phyloP scores from a whole-genome alignment of 2,113 vertebrate species.

The Pollachius pollachius region DNA sequence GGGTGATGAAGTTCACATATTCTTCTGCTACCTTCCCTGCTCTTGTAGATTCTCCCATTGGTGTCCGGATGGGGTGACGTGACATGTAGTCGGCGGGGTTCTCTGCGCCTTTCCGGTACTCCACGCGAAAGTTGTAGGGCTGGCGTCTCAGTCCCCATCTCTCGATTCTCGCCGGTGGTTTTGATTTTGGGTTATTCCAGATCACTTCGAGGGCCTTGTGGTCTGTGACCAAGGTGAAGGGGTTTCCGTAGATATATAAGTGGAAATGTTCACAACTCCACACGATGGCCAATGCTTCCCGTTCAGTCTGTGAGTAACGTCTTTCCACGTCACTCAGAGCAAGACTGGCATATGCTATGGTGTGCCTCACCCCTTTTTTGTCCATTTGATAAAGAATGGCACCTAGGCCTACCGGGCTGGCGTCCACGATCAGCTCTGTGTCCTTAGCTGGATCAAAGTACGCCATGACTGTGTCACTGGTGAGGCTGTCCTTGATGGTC shows the following conservation, averaged over 20 bases:
- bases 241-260: too few relatives aligned
- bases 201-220: too few relatives aligned
- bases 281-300: slow-evolving; percentile 23
- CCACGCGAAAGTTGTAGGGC: slow-evolving; percentile 25
- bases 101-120: slow-evolving; percentile 29
- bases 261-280: slow-evolving; percentile 27
- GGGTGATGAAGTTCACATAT: slow-evolving; percentile 27
- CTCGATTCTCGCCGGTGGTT: slow-evolving; percentile 34
- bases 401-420: too few relatives aligned
- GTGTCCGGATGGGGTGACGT: background rate
- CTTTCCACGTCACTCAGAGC: background rate
- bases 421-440: too few relatives aligned
- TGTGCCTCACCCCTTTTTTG: background rate
- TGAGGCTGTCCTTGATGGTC: too few relatives aligned
- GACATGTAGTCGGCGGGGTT: slow-evolving; percentile 35
- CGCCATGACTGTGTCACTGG: too few relatives aligned
- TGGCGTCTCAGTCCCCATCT: slow-evolving; percentile 29
- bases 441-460: background rate
- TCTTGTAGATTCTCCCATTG: slow-evolving; percentile 5
- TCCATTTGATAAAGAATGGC: too few relatives aligned
- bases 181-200: slow-evolving; percentile 24
- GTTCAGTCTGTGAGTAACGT: slow-evolving; percentile 18
- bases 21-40: slow-evolving; percentile 34
- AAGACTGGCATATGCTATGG: slow-evolving; percentile 18
- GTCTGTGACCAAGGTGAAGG: too few relatives aligned